These are phyloP conservation scores for Phataginus tetradactyla DNA, from an alignment of 2,797 vertebrate genomes.

Conservation along the genomic window DNA sequence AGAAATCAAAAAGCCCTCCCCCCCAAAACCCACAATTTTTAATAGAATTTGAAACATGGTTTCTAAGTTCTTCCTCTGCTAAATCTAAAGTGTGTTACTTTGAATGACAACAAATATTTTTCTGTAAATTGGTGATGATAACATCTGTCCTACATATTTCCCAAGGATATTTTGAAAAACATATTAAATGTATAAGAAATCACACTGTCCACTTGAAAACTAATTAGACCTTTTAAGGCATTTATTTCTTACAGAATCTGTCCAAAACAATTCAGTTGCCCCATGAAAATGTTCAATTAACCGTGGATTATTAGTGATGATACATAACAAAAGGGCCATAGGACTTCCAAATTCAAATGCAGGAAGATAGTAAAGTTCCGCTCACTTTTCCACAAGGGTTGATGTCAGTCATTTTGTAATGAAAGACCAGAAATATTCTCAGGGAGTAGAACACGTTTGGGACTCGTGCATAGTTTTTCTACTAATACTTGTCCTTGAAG, in stretches of 20 bases:
- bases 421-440: background rate
- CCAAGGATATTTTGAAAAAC: slow-evolving; percentile 7
- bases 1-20: background rate
- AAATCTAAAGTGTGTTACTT: background rate
- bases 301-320: background rate
- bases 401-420: background rate
- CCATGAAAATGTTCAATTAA: background rate
- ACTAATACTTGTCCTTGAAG: background rate
- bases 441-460: background rate
- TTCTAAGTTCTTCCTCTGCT: background rate
- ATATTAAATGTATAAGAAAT: background rate
- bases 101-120: background rate
- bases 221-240: background rate
- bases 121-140: background rate
- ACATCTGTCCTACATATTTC: background rate
- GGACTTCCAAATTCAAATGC: background rate
- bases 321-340: background rate
- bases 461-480: background rate
- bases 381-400: background rate
- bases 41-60: background rate
- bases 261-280: background rate
- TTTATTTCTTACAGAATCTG: background rate
- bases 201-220: background rate
- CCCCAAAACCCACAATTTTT: background rate
- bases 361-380: background rate